Conservation (phyloP, 1,140 invertebrate species). For the Drosophila erecta region DNA sequence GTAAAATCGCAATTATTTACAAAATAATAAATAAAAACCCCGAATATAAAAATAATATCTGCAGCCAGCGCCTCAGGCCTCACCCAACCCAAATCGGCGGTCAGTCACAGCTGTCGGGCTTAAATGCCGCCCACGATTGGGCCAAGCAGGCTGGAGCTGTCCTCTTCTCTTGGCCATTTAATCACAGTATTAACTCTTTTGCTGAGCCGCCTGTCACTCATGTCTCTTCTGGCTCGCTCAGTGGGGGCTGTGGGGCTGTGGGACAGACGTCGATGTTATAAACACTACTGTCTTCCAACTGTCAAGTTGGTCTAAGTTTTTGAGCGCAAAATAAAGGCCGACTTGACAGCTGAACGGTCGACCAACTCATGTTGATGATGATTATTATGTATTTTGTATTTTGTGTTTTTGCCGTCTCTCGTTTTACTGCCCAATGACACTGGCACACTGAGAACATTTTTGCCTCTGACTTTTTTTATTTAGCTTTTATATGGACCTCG, state of each 20-base stretch:
- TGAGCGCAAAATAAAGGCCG: constrained; percentile 81
- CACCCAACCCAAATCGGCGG: constrained; percentile 14
- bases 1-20: no score
- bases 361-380: constrained; percentile 59
- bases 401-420: constrained; percentile 60
- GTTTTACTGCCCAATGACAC: constrained; percentile 50
- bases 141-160: constrained; percentile 34
- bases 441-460: constrained; percentile 11
- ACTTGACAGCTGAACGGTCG: constrained; percentile 79
- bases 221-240: constrained; percentile 41
- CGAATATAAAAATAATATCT: no score
- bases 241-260: constrained; percentile 9
- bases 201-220: constrained; percentile 83
- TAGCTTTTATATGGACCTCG: no score
- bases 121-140: constrained; percentile 70
- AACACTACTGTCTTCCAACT: constrained; percentile 83
- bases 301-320: constrained; percentile 80
- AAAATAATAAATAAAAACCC: no score
- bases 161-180: constrained; percentile 71
- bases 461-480: no score
- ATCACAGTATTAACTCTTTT: constrained; percentile 84
- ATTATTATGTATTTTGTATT: constrained; percentile 80
- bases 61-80: no score
- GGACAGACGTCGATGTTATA: constrained; percentile 65
- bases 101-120: constrained; percentile 60